These are phyloP conservation scores for Fundulus diaphanus DNA, from an alignment of 2,797 vertebrate genomes.

Conservation along the genomic window DNA sequence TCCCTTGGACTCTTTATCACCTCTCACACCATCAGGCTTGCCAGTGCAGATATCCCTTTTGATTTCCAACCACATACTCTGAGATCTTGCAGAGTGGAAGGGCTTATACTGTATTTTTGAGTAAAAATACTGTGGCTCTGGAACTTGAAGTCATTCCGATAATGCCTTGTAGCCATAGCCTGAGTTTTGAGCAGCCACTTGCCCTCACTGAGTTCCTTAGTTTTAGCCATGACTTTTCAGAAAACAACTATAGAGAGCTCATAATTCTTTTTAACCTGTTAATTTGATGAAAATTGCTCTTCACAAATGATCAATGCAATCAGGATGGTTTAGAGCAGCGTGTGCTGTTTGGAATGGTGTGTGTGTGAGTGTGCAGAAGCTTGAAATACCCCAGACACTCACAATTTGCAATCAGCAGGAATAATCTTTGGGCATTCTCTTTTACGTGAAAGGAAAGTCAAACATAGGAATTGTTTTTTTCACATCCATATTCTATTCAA, in stretches of 20 bases:
- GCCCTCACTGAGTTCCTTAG: background rate
- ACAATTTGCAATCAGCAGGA: background rate
- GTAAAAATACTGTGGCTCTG: background rate
- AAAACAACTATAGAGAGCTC: background rate
- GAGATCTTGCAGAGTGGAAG: background rate
- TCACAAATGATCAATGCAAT: background rate
- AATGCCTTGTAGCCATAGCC: background rate
- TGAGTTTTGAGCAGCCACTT: background rate
- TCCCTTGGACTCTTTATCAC: background rate
- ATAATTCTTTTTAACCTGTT: background rate
- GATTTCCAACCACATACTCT: background rate
- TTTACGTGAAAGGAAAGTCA: background rate
- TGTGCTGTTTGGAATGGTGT: background rate
- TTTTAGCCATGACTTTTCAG: background rate
- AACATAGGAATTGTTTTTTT: background rate
- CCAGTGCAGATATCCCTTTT: background rate
- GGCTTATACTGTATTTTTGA: background rate
- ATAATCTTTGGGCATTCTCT: background rate
- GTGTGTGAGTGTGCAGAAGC: too few species aligned
- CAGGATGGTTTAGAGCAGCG: background rate
- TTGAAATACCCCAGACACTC: background rate
- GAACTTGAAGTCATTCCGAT: background rate
- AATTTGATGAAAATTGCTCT: background rate
- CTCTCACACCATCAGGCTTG: background rate
- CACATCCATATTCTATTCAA: too few species aligned